Evolutionary conservation across 1,140 invertebrate genomes (phyloP).

Genomic region (Papilio polyxenes): DNA sequence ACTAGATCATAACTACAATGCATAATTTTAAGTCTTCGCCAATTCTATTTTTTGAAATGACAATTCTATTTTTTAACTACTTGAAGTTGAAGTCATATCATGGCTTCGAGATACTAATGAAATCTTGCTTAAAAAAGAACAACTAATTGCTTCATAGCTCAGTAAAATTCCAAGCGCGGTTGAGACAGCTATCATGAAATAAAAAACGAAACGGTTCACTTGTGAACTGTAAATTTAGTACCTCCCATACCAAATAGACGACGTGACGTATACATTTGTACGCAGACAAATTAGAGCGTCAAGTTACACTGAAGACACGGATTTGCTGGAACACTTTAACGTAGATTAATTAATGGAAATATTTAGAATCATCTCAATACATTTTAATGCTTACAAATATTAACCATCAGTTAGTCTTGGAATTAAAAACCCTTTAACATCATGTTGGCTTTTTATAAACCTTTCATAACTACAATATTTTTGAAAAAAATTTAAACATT

Average conservation of each 20-base stretch:
- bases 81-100: background rate
- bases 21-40: background rate
- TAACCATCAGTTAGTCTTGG: background rate
- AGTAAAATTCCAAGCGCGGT: background rate
- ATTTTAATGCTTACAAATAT: background rate
- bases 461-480: background rate
- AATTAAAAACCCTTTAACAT: background rate
- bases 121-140: slow-evolving; percentile 2
- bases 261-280: slow-evolving; percentile 12
- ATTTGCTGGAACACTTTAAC: background rate
- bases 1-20: too few species aligned
- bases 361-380: background rate
- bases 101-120: background rate
- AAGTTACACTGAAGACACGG: background rate
- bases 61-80: background rate
- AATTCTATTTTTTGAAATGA: background rate
- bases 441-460: background rate
- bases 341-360: background rate
- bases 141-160: slow-evolving; percentile 3
- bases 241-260: background rate
- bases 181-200: background rate
- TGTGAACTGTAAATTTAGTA: slow-evolving; percentile 18
- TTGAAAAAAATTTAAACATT: background rate
- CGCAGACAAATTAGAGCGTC: slow-evolving; percentile 11
- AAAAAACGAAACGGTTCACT: background rate